phyloP scores from a whole-genome alignment of 2,113 vertebrate genomes.

The Pedetes capensis region DNA sequence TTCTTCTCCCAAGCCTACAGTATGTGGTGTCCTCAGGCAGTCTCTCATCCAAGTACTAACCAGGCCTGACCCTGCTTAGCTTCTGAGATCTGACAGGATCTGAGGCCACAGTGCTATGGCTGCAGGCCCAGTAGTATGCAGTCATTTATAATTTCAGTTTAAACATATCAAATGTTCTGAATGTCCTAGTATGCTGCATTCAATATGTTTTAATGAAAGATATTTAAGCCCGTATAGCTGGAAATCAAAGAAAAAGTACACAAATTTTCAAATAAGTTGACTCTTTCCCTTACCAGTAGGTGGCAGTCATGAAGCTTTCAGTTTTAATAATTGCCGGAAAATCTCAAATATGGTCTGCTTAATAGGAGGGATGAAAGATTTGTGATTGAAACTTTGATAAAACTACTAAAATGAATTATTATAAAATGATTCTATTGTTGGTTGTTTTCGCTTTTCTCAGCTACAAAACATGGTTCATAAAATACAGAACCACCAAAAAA shows the following conservation, averaged over 20 bases:
- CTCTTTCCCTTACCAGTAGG: constrained; percentile 34
- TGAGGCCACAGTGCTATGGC: too few relatives aligned
- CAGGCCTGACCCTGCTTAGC: too few relatives aligned
- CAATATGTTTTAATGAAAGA: not conserved
- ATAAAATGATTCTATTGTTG: not conserved
- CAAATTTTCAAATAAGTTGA: constrained; percentile 40
- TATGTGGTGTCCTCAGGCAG: too few relatives aligned
- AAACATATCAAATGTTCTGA: not conserved
- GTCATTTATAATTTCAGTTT: not conserved
- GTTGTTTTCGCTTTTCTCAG: not conserved
- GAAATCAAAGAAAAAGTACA: not conserved
- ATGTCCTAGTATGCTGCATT: not conserved
- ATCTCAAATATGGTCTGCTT: constrained; percentile 12
- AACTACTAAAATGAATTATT: constrained; percentile 19
- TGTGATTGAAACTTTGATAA: constrained; percentile 56
- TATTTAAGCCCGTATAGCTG: not conserved
- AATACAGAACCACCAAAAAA: constrained; percentile 11
- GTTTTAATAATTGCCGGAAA: constrained; percentile 30
- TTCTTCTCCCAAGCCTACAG: too few relatives aligned
- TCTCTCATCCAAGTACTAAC: too few relatives aligned
- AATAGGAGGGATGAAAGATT: constrained; percentile 32
- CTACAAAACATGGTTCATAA: constrained; percentile 49
- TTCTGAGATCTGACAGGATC: too few relatives aligned
- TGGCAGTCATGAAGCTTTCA: constrained; percentile 64
- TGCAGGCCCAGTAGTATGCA: too few relatives aligned